These are phyloP conservation scores for Oostethus manadensis DNA, from an alignment of 2,113 vertebrate genomes.

Conservation along the genomic window DNA sequence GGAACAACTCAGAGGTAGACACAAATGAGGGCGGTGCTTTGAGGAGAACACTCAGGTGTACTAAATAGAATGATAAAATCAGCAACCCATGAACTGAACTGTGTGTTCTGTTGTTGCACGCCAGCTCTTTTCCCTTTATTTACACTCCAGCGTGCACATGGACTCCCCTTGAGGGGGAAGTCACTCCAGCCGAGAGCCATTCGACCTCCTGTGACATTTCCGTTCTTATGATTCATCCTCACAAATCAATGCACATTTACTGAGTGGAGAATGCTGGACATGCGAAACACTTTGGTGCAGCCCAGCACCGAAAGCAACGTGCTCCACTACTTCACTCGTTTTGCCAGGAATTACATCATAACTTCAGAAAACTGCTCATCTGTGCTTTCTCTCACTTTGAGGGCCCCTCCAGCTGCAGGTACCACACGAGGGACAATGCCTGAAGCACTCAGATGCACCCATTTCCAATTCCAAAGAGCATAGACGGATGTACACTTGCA, in stretches of 20 bases:
- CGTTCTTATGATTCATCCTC: conserved; percentile 44
- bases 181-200: conserved; percentile 32
- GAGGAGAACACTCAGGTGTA: conserved; percentile 20
- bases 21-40: conserved; percentile 16
- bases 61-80: conserved; percentile 21
- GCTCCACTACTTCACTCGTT: no score
- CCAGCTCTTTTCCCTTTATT: conserved; percentile 25
- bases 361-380: conserved; percentile 19
- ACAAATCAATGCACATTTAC: conserved; percentile 35
- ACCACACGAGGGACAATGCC: conserved; percentile 20
- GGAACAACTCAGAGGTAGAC: neutral
- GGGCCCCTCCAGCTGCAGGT: conserved; percentile 24
- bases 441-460: neutral
- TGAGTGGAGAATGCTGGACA: conserved; percentile 24
- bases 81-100: conserved; percentile 22
- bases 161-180: conserved; percentile 4
- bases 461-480: conserved; percentile 18
- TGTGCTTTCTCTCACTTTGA: neutral
- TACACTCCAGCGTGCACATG: conserved; percentile 11
- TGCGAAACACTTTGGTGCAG: conserved; percentile 35
- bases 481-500: conserved; percentile 18
- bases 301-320: neutral
- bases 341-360: neutral
- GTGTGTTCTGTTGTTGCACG: conserved; percentile 5
- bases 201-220: conserved; percentile 28